Conservation (phyloP, 2,797 vertebrate species). For the Lepus townsendii region DNA sequence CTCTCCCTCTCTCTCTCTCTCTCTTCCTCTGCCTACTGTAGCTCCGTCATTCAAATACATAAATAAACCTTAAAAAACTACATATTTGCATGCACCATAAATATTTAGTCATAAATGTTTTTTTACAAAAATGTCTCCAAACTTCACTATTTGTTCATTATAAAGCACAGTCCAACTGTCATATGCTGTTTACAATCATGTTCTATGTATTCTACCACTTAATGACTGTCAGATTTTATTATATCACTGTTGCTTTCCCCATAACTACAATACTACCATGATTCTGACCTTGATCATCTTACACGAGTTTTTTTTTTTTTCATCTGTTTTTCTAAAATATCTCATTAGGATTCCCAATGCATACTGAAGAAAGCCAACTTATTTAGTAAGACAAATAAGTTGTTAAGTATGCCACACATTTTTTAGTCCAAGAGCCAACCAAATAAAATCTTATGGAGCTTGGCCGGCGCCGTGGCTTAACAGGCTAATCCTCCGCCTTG, state of each 20-base stretch:
- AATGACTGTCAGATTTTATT: not conserved
- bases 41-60: too few relatives aligned
- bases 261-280: not conserved
- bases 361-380: not conserved
- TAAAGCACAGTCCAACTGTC: not conserved
- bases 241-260: not conserved
- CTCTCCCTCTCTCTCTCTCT: too few relatives aligned
- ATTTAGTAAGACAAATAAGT: not conserved
- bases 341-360: not conserved
- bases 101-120: slow-evolving; percentile 13
- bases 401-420: not conserved
- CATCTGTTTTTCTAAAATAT: not conserved
- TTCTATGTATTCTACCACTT: not conserved
- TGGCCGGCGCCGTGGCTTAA: not conserved
- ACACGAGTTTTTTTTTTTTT: not conserved
- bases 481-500: too few relatives aligned
- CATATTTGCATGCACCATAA: not conserved
- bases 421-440: not conserved
- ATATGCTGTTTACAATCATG: not conserved
- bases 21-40: too few relatives aligned
- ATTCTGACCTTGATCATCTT: not conserved
- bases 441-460: not conserved
- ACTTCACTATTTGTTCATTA: not conserved
- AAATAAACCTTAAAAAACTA: too few relatives aligned
- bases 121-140: not conserved